Evolutionary conservation across 2,888 invertebrate species (phyloP), one percentile per base, ranked within the genome.

Genomic region (Dicyrtoma fusca): DNA sequence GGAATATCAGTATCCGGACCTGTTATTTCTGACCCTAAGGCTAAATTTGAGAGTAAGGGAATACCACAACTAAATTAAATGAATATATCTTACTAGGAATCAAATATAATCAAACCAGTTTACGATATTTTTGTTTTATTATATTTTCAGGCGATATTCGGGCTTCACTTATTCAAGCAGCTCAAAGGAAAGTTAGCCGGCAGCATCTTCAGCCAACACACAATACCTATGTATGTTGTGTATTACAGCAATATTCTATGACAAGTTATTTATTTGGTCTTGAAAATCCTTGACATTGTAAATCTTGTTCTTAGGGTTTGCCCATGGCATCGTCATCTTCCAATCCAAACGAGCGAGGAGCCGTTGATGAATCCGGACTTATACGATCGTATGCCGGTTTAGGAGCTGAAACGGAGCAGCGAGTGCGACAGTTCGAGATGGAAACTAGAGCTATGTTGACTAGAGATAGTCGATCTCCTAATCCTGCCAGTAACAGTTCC

Each of bases 371-470:
- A 23, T 78, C 78, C 21, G 82, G 81, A 47, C 77, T 80, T 51
- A 81, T 83, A 63, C 85, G 86, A 83, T 88, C 88, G 81, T 90
- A 88, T 83, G 87, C 86, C 69, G 87, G 86, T 80, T 85, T 87
- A 82, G 86, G 85, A 80, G 87, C 85, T 79, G 87, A 85, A 76
- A 88, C 89, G 8, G 88, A 89, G 44, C 88, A 90, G 81, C 85
- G 89, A 75, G 87, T 89, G 71, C 87, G 89, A 81, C 81, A 90
- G 82, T 91, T 92, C 83, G 91, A 91, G 82, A 87, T 90, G 82
- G 92, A 92, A 84, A 89, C 91, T 1, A 88, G 89, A 83, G 88
- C 90, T 70, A 88, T 90, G 86, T 83, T 92, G 23, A 78, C 81
- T 10, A 72, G 81, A 64, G 81, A 81, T 65, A 76, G 76, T 23